Evolutionary conservation across 2,113 vertebrate species (phyloP).

Genomic region (Colossoma macropomum): DNA sequence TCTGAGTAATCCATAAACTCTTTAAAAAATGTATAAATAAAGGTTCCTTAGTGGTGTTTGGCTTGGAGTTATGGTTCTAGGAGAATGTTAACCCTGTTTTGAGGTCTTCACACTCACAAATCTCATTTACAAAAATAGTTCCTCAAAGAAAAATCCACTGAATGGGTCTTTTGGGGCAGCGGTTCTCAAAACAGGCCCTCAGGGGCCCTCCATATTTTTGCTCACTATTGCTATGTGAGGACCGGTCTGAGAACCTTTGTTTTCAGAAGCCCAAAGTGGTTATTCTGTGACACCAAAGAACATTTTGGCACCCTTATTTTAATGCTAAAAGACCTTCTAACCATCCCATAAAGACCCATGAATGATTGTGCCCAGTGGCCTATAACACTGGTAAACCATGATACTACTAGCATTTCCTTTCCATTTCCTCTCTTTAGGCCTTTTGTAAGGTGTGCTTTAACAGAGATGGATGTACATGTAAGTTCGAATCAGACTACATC

Average conservation of each 20-base stretch:
- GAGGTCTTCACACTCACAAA: background rate
- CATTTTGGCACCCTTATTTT: background rate
- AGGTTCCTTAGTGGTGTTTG: background rate
- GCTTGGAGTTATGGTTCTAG: background rate
- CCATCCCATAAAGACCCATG: background rate
- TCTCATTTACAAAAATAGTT: too few species aligned
- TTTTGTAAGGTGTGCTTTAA: background rate
- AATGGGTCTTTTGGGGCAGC: too few species aligned
- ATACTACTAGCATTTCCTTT: background rate
- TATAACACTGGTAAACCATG: background rate
- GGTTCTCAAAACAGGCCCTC: too few species aligned
- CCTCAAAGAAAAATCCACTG: background rate
- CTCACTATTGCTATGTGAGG: too few species aligned
- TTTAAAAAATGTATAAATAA: background rate
- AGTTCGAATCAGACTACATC: background rate
- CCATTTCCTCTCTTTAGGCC: background rate
- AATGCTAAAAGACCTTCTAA: background rate
- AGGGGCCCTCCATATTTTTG: too few species aligned
- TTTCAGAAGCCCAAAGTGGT: background rate
- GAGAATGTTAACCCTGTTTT: background rate
- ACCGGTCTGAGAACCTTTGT: too few species aligned
- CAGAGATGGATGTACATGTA: background rate
- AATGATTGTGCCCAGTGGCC: background rate
- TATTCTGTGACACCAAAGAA: background rate
- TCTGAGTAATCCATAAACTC: slow-evolving; percentile 8